These are phyloP conservation scores for Chromis chromis DNA, from an alignment of 2,797 vertebrate genomes.

Conservation along the genomic window DNA sequence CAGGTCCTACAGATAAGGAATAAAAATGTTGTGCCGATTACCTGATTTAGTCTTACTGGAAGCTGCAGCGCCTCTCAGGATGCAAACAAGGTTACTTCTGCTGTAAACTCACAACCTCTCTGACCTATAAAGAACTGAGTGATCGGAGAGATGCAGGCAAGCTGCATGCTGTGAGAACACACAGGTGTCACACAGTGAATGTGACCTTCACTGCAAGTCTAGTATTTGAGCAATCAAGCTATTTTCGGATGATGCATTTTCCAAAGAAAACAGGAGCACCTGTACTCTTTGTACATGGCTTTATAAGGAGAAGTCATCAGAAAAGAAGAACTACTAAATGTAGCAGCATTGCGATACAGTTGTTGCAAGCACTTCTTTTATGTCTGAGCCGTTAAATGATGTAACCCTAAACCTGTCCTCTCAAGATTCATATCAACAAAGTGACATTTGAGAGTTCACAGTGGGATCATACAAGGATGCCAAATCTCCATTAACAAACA, in stretches of 20 bases:
- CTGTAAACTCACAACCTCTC: slow-evolving; percentile 5
- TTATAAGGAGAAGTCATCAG: neutral
- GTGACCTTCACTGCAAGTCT: slow-evolving; percentile 17
- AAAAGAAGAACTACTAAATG: neutral
- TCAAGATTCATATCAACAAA: neutral
- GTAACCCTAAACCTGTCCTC: neutral
- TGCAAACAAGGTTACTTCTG: slow-evolving; percentile 34
- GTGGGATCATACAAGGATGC: neutral
- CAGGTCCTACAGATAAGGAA: slow-evolving; percentile 25
- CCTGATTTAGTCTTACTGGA: slow-evolving; percentile 18
- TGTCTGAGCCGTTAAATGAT: neutral
- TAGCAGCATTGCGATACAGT: neutral
- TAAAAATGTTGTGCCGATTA: neutral
- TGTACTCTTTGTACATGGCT: neutral
- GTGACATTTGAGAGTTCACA: slow-evolving; percentile 13
- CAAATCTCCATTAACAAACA: neutral
- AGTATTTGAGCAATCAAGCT: slow-evolving; percentile 1
- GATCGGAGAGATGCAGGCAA: slow-evolving; percentile 16
- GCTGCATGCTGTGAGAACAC: slow-evolving; percentile 29
- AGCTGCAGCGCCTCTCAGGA: neutral
- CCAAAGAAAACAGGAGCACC: neutral
- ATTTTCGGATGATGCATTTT: slow-evolving; percentile 31
- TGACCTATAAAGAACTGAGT: slow-evolving; percentile 26
- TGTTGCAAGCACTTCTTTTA: slow-evolving; percentile 8
- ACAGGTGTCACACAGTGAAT: slow-evolving; percentile 35